Base-by-base conservation (phyloP, 30 jellyfish, hydroid and myxozoan genomes). In the Mastigias papua region DNA sequence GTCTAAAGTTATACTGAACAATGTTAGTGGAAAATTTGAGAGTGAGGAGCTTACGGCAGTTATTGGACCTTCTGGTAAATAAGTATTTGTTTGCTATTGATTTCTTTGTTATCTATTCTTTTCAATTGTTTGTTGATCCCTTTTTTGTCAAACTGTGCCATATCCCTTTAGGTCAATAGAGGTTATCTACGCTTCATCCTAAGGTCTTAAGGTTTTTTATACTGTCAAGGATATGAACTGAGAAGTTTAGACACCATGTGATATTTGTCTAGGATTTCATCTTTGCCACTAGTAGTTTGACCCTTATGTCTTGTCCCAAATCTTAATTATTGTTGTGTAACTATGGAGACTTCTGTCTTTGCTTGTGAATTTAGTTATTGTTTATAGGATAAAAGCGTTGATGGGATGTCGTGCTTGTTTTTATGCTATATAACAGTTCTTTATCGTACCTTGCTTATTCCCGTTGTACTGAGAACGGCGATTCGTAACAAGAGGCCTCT, bases 11-110 rank as follows among this genome's bases (percentile, higher is more conserved):
- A 91, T 96, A 58, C 69, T 96, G 65, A 87, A 92, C 76, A 89
- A 81, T 58, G 95, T 96, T 63, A 90, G 96, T 86, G 99, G 99
- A n/a, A 25, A 30, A 48, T 86, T 96, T 51, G 68, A 63, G 32
- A 80, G 97, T 82, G 99, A 98, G 16, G 93, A 96, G 57, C 92
- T 96, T 7, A 84, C 95, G 0, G 98, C 97, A 17, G 98, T 96
- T n/a, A 87, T 96, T 70, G 99, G 99, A 5, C 99, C 99, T 1
- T 96, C 99, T 76, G 99, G 99, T 96, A 64, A 62, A 31, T 46
- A 26, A 42, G 13, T 42, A 15, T 42, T 42, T n/a, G n/a, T 42
- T 42, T 8, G 54, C 54, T 42, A n/a, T n/a, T n/a, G n/a, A n/a
- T n/a, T n/a, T n/a, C n/a, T n/a, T n/a, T n/a, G n/a, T n/a, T n/a